phyloP scores from a whole-genome alignment of 2,797 vertebrate genomes.

The Adrianichthys oophorus region DNA sequence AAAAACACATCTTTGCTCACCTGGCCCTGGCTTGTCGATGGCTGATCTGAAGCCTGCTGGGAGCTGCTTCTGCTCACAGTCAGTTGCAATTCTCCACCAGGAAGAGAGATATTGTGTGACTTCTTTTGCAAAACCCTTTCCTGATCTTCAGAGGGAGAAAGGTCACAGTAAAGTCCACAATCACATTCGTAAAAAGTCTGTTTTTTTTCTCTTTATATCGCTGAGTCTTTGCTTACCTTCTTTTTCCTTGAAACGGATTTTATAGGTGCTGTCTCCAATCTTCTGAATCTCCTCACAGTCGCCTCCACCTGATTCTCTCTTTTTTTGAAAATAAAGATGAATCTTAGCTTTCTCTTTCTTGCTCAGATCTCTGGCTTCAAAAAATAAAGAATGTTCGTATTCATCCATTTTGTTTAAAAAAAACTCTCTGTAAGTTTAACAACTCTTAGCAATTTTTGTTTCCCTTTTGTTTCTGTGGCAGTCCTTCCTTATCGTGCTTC shows the following conservation, averaged over 20 bases:
- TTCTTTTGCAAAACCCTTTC: constrained; percentile 54
- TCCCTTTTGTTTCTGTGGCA: background rate
- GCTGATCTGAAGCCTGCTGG: constrained; percentile 10
- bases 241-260: constrained; percentile 41
- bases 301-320: constrained; percentile 51
- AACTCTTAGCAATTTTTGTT: constrained; percentile 12
- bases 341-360: constrained; percentile 34
- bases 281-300: constrained; percentile 47
- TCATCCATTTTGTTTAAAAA: constrained; percentile 35
- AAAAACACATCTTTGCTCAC: constrained; percentile 7
- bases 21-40: background rate
- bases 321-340: constrained; percentile 49
- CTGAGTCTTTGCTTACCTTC: constrained; percentile 31
- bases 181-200: background rate
- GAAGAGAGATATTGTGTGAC: constrained; percentile 42
- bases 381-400: constrained; percentile 43
- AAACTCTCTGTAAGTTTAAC: no score
- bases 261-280: constrained; percentile 21
- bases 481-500: accelerated
- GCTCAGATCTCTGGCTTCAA: constrained; percentile 45
- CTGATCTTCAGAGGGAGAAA: constrained; percentile 33
- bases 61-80: constrained; percentile 21
- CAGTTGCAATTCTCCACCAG: constrained; percentile 22
- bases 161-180: background rate
- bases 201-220: accelerated